Evolutionary conservation across 1,140 invertebrate genomes (phyloP).

Genomic region (Aphis craccivora): DNA sequence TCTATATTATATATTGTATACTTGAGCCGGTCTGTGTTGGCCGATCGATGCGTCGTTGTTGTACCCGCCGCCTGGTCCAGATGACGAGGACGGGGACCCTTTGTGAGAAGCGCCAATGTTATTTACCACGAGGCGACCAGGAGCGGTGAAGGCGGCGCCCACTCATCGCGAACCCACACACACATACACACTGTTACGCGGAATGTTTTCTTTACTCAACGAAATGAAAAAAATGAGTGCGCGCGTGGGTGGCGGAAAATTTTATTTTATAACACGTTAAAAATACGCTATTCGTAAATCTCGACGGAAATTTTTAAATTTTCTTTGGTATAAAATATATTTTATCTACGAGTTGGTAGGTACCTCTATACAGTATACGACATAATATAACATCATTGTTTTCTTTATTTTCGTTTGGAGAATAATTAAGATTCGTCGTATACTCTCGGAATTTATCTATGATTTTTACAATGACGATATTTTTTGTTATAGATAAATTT

Average conservation of each 20-base stretch:
- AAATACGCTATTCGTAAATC: constrained; percentile 6
- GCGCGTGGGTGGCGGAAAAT: constrained; percentile 27
- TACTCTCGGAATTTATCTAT: not conserved
- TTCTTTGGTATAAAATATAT: not conserved
- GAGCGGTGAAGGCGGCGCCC: constrained; percentile 35
- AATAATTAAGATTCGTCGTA: not conserved
- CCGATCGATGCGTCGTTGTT: constrained; percentile 43
- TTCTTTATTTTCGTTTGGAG: not conserved
- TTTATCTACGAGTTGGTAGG: not conserved
- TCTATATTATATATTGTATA: not conserved
- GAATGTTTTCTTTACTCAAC: constrained; percentile 28
- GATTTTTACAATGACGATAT: not conserved
- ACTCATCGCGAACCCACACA: constrained; percentile 48
- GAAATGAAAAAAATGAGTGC: not conserved
- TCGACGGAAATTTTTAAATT: not conserved
- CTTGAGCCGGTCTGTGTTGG: not conserved
- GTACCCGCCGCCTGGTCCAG: not conserved
- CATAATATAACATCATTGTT: not conserved
- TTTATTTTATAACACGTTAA: constrained; percentile 15
- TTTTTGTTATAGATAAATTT: not conserved
- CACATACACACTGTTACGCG: not conserved
- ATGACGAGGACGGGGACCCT: constrained; percentile 44
- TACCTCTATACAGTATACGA: not conserved
- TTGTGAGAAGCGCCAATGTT: constrained; percentile 39
- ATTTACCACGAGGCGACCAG: not conserved